Base-by-base conservation (phyloP, 1,140 invertebrate genomes). In the Eriosoma lanigerum region DNA sequence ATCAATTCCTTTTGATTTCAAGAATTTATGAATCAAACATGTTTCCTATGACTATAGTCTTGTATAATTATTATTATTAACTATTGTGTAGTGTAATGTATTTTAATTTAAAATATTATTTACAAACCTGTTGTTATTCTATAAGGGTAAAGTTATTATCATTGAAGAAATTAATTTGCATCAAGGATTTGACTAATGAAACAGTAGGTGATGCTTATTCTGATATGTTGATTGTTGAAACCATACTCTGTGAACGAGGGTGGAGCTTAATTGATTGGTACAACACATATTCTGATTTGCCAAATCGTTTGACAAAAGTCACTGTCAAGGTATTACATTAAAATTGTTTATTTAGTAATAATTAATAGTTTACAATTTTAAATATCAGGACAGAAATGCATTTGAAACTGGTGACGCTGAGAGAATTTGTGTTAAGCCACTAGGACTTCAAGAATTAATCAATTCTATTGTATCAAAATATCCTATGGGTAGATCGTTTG, bases 181-280 rank as follows among this genome's bases (percentile, higher is more conserved):
- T 95, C 17, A 92, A 96, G 48, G 91, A 96, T 86, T 86, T 98
- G 81, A 96, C 96, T 21, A 98, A 98, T 85, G 94, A 97, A 87
- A 94, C 95, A 6, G 96, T 99, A 3, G 98, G 98, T 0, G 98
- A 99, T 89, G 97, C 97, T 0, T 91, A 99, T 21, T 96, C 97
- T 0, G 97, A 99, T 85, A 90, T 99, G 89, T 87, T 99, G 29
- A 85, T 98, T 12, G 95, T 98, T 0, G 98, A 99, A 87, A 92
- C 92, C 0, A 93, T 99, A 66, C 88, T 99, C 5, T 89, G 92
- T 83, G 89, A 90, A 3, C 91, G 91, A 83, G 94, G 92, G 8
- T 96, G 93, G 92, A 88, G 90, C 83, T 87, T 93, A 1, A 84
- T 87, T 38, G 90, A 93, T 50, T 99, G 97, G 98, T 88, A 93